Conservation (phyloP, 2,113 vertebrate genomes). For the Pagrus major region DNA sequence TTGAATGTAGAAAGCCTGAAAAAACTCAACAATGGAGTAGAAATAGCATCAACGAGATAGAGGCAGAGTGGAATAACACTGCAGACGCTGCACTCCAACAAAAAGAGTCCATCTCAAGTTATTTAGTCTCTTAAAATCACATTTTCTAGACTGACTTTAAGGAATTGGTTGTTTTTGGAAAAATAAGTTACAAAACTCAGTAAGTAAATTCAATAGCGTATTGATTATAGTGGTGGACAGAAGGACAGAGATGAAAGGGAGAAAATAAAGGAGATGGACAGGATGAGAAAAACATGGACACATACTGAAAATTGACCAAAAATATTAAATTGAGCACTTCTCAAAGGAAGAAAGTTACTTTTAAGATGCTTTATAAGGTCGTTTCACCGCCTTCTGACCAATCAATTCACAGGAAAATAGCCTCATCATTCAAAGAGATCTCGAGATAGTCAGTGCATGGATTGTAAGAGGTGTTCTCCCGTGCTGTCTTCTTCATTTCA, state of each 20-base stretch:
- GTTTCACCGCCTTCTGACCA: no score
- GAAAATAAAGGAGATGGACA: not conserved
- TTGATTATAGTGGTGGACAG: not conserved
- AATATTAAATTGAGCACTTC: not conserved
- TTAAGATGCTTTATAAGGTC: not conserved
- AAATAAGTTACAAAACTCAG: not conserved
- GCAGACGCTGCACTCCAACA: not conserved
- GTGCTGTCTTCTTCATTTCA: no score
- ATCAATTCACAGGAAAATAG: no score
- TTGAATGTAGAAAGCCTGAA: not conserved
- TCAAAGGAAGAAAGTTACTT: not conserved
- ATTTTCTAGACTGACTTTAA: not conserved
- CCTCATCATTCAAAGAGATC: no score
- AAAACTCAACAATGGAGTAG: not conserved
- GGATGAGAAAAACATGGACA: not conserved
- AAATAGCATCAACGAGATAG: not conserved
- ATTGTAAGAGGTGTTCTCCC: no score
- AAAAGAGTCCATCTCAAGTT: not conserved
- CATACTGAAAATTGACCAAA: not conserved
- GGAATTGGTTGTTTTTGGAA: not conserved
- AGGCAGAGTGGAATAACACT: slow-evolving; percentile 8
- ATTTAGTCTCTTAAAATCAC: not conserved
- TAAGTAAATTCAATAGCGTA: not conserved
- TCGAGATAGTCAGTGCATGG: no score
- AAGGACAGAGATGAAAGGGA: not conserved